Conservation (phyloP, 2,888 invertebrate genomes). For the Dusona sp. region DNA sequence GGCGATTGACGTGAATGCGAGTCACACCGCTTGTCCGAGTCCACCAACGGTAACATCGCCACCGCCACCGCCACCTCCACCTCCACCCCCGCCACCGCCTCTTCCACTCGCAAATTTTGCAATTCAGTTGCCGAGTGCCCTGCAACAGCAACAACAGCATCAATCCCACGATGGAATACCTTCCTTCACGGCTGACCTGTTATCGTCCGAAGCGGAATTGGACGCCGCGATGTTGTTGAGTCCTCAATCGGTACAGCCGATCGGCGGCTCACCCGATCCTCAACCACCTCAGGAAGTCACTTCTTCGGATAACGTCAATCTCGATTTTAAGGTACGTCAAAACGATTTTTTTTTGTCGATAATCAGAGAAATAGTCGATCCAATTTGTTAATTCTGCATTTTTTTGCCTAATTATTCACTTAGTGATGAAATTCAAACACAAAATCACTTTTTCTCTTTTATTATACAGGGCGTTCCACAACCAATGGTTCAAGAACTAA, state of each 20-base stretch:
- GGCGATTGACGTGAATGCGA: slow-evolving; percentile 81
- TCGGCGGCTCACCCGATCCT: slow-evolving; percentile 80
- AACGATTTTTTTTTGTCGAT: neutral
- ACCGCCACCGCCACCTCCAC: slow-evolving; percentile 74
- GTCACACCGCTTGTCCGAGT: slow-evolving; percentile 80
- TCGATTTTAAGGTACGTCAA: slow-evolving; percentile 80
- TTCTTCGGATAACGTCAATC: slow-evolving; percentile 81
- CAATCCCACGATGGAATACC: slow-evolving; percentile 77
- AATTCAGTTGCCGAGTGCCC: slow-evolving; percentile 80
- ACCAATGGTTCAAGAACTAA: neutral
- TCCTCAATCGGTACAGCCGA: slow-evolving; percentile 79
- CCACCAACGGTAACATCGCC: slow-evolving; percentile 78
- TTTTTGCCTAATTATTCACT: neutral
- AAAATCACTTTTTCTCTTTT: neutral
- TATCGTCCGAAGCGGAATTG: slow-evolving; percentile 84
- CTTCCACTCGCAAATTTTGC: slow-evolving; percentile 84
- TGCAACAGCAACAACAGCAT: slow-evolving; percentile 77
- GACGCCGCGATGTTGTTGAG: slow-evolving; percentile 83
- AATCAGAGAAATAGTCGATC: neutral
- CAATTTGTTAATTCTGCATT: neutral
- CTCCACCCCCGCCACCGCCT: slow-evolving; percentile 75
- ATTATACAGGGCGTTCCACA: neutral
- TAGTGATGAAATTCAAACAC: neutral
- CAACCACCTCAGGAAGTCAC: slow-evolving; percentile 83
- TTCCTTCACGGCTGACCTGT: slow-evolving; percentile 79